These are phyloP conservation scores for Siphlonurus alternatus DNA, from an alignment of 2,888 invertebrate genomes.

Conservation along the genomic window DNA sequence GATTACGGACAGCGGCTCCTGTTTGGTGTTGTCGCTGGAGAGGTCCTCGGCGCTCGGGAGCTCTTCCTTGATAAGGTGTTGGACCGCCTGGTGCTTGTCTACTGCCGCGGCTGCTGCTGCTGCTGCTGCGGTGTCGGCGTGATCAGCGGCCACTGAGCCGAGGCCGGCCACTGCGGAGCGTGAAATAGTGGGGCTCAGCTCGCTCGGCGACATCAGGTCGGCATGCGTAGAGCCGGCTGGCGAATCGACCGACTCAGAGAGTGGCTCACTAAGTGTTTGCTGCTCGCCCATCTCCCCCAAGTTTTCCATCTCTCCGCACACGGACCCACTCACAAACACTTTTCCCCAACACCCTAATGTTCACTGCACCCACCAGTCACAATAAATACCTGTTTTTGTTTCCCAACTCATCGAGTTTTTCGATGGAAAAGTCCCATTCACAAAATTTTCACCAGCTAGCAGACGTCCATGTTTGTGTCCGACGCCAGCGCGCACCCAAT, in stretches of 20 bases:
- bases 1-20: conserved; percentile 18
- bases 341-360: conserved; percentile 15
- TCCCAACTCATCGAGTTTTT: conserved; percentile 17
- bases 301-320: conserved; percentile 36
- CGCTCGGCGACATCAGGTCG: conserved; percentile 19
- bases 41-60: conserved; percentile 7
- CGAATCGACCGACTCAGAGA: conserved; percentile 31
- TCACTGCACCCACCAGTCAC: conserved; percentile 15
- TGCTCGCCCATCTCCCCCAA: conserved; percentile 41
- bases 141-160: conserved; percentile 18
- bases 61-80: conserved; percentile 22
- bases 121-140: conserved; percentile 22
- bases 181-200: conserved; percentile 16
- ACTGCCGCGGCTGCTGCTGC: conserved; percentile 24
- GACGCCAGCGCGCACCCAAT: conserved; percentile 16
- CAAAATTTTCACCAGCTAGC: conserved; percentile 17
- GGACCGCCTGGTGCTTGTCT: neutral
- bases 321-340: conserved; percentile 18
- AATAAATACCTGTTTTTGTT: conserved; percentile 13
- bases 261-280: conserved; percentile 32
- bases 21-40: conserved; percentile 5
- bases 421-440: conserved; percentile 17
- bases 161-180: conserved; percentile 13
- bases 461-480: conserved; percentile 20
- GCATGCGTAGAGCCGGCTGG: conserved; percentile 29